Base-by-base conservation (phyloP, 2,888 invertebrate genomes). In the Apotomis betuletana region DNA sequence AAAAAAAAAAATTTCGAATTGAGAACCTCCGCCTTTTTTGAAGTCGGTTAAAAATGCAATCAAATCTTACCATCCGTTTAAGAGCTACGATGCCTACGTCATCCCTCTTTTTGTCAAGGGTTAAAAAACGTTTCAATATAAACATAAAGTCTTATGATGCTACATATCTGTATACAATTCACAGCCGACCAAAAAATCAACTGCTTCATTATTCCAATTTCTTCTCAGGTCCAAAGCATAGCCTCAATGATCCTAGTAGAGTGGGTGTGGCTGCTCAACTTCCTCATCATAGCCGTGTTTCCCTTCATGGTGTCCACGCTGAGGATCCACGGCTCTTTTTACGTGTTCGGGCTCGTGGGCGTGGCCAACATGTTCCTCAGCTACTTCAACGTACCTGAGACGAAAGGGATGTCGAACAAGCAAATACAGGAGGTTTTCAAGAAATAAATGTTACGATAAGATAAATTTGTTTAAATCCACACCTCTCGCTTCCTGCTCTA, bases 231-330 rank as follows among this genome's bases (percentile, higher is more conserved):
- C 0, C 90, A 90, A 81, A 82, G 82, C n/a, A 58, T 90, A 52
- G 94, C 92, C 0, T 91, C 90, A 4, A 90, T 88, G 75, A 76
- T 92, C 1, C 83, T 90, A 2, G 85, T 93, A 74, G 87, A 91
- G 69, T 87, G 87, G 85, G 87, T 91, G 1, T 93, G 92, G 89
- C 80, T 91, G 15, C 83, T 90, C 52, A 91, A 92, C 74, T 94
- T 94, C 79, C 69, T 87, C 54, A 83, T 90, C 15, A 81, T 93
- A 0, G 93, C 85, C 0, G 79, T 91, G 0, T 94, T 93, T 76
- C 90, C 92, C 0, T 83, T 77, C 71, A 80, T 91, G 76, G 78
- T 80, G 4, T 75, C 78, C 4, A 57, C 79, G 3, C 73, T 94
- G 1, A 90, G 90, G 0, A 82, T 87, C 36, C 84, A 88, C 58